Evolutionary conservation across 2,113 vertebrate genomes (phyloP).

Genomic region (Trematocara variabile): DNA sequence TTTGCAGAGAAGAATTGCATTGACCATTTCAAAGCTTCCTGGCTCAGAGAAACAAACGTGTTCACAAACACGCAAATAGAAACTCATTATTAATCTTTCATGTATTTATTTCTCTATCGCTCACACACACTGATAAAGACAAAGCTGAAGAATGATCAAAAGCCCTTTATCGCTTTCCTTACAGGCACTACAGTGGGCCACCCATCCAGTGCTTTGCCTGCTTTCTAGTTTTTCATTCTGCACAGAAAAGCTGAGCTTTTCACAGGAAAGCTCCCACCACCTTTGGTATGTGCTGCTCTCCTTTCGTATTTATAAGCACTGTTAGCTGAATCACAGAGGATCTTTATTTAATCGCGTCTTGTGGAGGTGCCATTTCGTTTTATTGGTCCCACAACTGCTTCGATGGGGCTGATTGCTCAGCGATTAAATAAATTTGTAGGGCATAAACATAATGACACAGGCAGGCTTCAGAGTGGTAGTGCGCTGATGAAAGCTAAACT

Average conservation of each 20-base stretch:
- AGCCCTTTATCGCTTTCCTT: slow-evolving; percentile 35
- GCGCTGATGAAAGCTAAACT: not conserved
- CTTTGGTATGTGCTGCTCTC: not conserved
- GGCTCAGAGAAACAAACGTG: not conserved
- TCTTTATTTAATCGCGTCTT: slow-evolving; percentile 3
- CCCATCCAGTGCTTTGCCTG: slow-evolving; percentile 1
- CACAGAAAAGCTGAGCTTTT: not conserved
- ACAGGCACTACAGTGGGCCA: slow-evolving; percentile 27
- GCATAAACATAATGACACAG: slow-evolving; percentile 35
- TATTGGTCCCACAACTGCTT: not conserved
- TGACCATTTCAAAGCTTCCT: slow-evolving; percentile 18
- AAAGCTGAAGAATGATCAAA: slow-evolving; percentile 35
- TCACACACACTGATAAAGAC: not conserved
- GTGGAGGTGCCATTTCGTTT: not conserved
- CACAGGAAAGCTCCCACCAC: not conserved
- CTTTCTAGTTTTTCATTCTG: slow-evolving; percentile 28
- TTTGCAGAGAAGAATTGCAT: not conserved
- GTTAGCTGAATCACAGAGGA: slow-evolving; percentile 5
- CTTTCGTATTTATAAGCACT: not conserved
- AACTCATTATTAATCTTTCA: slow-evolving; percentile 3
- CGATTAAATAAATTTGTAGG: slow-evolving; percentile 34
- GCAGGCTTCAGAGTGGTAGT: not conserved
- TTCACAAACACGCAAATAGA: not conserved
- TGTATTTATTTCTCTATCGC: not conserved
- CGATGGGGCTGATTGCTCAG: slow-evolving; percentile 12